Conservation (phyloP, 53 echinoderm and acorn worm species). For the Temnopleurus reevesii region DNA sequence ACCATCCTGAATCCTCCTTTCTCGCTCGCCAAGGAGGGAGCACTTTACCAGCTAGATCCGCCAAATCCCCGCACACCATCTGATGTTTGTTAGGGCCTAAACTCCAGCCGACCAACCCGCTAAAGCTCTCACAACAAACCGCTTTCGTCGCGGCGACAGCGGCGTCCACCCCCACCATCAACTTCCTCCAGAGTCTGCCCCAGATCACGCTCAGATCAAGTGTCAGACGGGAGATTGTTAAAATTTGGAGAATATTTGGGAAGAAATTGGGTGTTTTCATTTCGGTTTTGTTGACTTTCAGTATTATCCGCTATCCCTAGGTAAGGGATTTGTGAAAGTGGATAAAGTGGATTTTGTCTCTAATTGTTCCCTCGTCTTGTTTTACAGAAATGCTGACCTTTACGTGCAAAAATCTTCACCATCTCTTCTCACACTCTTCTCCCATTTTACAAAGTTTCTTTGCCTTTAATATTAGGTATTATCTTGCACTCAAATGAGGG, state of each 20-base stretch:
- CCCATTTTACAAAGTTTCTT: no score
- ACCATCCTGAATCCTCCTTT: conserved; percentile 37
- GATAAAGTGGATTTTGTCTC: neutral
- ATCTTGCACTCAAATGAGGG: no score
- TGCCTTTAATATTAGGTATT: no score
- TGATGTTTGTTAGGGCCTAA: conserved; percentile 47
- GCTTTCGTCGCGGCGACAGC: conserved; percentile 57
- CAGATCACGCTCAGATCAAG: no score
- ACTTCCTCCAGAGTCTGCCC: conserved; percentile 37
- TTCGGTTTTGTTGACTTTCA: conserved; percentile 7
- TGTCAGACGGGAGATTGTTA: conserved; percentile 42
- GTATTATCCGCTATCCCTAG: neutral
- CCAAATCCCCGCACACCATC: conserved; percentile 44
- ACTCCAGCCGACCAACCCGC: conserved; percentile 30
- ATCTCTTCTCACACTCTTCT: no score
- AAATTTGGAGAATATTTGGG: conserved; percentile 26
- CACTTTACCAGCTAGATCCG: conserved; percentile 36
- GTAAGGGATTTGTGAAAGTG: neutral
- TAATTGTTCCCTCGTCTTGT: neutral
- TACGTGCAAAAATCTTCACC: neutral
- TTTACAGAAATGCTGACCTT: neutral
- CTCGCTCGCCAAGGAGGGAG: conserved; percentile 13
- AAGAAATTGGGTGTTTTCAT: conserved; percentile 43
- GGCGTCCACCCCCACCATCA: conserved; percentile 38
- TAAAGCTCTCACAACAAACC: conserved; percentile 59